Evolutionary conservation across 2,113 vertebrate genomes (phyloP).

Genomic region (Malaclemys terrapin): DNA sequence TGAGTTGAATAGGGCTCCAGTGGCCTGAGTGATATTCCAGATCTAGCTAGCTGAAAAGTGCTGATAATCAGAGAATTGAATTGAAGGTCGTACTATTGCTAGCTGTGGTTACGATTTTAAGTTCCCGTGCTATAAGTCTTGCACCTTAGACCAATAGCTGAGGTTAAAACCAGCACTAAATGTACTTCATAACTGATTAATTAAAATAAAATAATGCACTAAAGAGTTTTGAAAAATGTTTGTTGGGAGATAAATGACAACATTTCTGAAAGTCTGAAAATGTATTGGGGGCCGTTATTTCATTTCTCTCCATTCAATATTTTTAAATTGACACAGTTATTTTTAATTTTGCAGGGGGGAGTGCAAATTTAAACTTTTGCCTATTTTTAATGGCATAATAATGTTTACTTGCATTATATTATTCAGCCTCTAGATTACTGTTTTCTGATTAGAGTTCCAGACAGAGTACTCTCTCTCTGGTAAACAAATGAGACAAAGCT

Average conservation of each 20-base stretch:
- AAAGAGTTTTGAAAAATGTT: background rate
- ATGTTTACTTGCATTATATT: conserved; percentile 25
- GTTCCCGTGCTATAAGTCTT: background rate
- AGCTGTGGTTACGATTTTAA: background rate
- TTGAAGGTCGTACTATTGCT: background rate
- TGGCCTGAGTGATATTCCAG: background rate
- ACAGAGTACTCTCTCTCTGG: accelerated
- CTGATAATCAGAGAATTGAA: background rate
- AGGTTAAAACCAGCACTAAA: background rate
- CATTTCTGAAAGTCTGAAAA: accelerated
- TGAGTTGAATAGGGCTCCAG: accelerated
- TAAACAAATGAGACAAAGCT: background rate
- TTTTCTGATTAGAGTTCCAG: conserved; percentile 25
- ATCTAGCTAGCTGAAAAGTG: background rate
- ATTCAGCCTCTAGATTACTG: conserved; percentile 49
- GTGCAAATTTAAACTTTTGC: background rate
- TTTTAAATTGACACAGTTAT: background rate
- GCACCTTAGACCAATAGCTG: background rate
- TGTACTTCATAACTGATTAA: background rate
- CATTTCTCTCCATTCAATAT: background rate
- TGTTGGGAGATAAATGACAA: accelerated
- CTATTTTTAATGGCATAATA: background rate
- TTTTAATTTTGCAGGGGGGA: background rate
- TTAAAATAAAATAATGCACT: background rate
- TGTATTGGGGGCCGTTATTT: background rate